These are phyloP conservation scores for Tubulanus polymorphus DNA, from an alignment of 2,888 invertebrate genomes.

Conservation along the genomic window DNA sequence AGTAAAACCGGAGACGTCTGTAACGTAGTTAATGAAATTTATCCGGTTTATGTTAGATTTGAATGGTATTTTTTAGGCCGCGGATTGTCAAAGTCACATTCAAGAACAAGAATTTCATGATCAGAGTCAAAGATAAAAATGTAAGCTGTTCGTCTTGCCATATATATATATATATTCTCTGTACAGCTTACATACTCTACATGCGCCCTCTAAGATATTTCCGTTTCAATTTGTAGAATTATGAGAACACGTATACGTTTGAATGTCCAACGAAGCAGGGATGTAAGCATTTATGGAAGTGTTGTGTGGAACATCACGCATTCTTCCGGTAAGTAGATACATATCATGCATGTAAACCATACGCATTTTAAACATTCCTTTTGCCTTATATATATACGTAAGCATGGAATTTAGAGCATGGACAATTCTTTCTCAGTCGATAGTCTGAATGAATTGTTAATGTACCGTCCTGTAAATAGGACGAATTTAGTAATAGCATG, in stretches of 20 bases:
- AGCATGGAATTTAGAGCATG: too few relatives aligned
- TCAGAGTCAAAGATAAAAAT: slow-evolving; percentile 92
- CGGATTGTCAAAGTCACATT: slow-evolving; percentile 94
- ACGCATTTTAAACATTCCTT: too few relatives aligned
- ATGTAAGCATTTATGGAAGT: slow-evolving; percentile 93
- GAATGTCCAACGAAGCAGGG: slow-evolving; percentile 87
- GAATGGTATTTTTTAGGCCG: slow-evolving; percentile 59
- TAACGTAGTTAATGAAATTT: too few relatives aligned
- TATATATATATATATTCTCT: background rate
- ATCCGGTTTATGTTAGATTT: slow-evolving; percentile 2
- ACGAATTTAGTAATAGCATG: too few relatives aligned
- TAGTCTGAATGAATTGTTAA: too few relatives aligned
- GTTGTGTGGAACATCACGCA: slow-evolving; percentile 92
- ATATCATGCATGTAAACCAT: too few relatives aligned
- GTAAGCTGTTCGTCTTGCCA: slow-evolving; percentile 62
- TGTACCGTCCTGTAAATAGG: too few relatives aligned
- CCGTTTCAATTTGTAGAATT: slow-evolving; percentile 63
- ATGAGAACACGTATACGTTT: slow-evolving; percentile 93
- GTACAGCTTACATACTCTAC: background rate
- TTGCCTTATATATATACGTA: too few relatives aligned
- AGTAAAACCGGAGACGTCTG: too few relatives aligned
- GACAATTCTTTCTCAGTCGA: too few relatives aligned
- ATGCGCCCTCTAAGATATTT: slow-evolving; percentile 3
- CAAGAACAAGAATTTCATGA: slow-evolving; percentile 95
- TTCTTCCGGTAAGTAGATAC: slow-evolving; percentile 52